These are phyloP conservation scores for Cephus sareptanus DNA, from an alignment of 2,888 invertebrate species.

Conservation along the genomic window DNA sequence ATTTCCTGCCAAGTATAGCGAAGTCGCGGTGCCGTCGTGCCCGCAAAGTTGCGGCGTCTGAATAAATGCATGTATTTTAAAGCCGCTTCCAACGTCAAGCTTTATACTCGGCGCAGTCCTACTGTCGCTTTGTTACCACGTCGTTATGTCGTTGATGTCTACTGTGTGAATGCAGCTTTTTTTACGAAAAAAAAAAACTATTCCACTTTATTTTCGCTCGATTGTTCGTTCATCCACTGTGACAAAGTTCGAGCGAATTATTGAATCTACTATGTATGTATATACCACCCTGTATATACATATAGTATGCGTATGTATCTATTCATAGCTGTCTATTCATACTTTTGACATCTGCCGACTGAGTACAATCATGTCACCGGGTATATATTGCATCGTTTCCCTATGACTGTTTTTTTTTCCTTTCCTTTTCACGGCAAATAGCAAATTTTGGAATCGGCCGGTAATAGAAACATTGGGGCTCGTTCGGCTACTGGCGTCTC, in stretches of 20 bases:
- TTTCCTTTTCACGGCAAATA: neutral
- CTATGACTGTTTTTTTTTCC: neutral
- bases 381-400: too few relatives aligned
- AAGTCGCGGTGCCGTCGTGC: neutral
- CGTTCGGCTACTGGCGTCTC: neutral
- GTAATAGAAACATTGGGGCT: neutral
- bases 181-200: neutral
- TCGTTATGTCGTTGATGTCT: neutral
- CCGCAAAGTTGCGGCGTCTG: conserved; percentile 31
- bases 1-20: conserved; percentile 41
- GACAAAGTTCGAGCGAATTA: neutral
- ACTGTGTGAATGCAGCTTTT: neutral
- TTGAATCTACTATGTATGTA: neutral
- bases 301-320: too few relatives aligned
- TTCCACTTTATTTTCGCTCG: neutral
- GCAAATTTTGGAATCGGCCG: neutral
- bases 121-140: neutral
- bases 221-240: neutral
- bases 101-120: neutral
- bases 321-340: too few relatives aligned
- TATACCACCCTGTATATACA: too few relatives aligned
- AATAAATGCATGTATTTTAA: conserved; percentile 56
- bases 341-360: too few relatives aligned
- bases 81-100: neutral
- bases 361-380: too few relatives aligned